phyloP scores from a whole-genome alignment of 2,888 invertebrate genomes.

The Halocaridina rubra region DNA sequence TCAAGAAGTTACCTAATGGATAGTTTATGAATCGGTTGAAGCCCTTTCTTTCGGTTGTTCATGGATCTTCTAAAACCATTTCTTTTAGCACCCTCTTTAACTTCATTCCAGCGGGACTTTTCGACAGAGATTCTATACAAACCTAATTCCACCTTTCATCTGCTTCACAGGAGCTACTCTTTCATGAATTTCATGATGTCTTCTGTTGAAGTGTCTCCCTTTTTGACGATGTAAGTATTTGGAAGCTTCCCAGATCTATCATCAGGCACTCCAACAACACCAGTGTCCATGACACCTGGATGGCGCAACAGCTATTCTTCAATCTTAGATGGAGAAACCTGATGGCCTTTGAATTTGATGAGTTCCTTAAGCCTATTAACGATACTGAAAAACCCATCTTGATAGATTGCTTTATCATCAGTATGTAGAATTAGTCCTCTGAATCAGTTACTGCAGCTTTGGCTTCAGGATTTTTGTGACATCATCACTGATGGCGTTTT shows the following conservation, averaged over 20 bases:
- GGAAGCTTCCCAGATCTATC: constrained; percentile 76
- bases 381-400: constrained; percentile 81
- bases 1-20: too few relatives aligned
- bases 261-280: constrained; percentile 45
- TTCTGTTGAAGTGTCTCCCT: constrained; percentile 70
- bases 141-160: constrained; percentile 77
- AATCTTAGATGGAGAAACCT: constrained; percentile 67
- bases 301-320: constrained; percentile 50
- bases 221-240: constrained; percentile 78
- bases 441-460: constrained; percentile 69
- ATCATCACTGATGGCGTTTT: constrained; percentile 81
- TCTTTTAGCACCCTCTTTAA: constrained; percentile 71
- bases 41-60: too few relatives aligned
- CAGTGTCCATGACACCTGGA: constrained; percentile 47
- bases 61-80: constrained; percentile 67
- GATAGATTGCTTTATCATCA: constrained; percentile 84
- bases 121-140: constrained; percentile 78
- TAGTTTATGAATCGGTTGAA: too few relatives aligned
- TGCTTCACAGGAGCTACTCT: constrained; percentile 82
- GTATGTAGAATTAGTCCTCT: constrained; percentile 71
- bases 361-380: constrained; percentile 89
- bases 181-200: constrained; percentile 76
- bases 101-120: constrained; percentile 82
- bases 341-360: constrained; percentile 88
- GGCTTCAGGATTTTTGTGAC: constrained; percentile 69